phyloP scores from a whole-genome alignment of 1,140 invertebrate species.

The Micrasema longulum region DNA sequence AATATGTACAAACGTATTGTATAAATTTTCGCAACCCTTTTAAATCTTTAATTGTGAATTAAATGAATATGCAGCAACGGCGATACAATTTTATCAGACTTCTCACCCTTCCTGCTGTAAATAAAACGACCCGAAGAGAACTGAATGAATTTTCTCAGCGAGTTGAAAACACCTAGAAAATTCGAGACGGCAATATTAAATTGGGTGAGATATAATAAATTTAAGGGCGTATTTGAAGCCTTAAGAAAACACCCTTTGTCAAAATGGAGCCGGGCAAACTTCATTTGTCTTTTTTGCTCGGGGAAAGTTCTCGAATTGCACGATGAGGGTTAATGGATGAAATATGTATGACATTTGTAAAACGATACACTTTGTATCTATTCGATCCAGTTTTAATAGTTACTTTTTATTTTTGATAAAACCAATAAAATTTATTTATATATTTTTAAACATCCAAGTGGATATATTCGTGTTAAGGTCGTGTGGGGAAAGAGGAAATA shows the following conservation, averaged over 20 bases:
- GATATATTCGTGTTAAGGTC: no score
- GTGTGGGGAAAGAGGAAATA: no score
- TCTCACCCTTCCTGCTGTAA: not conserved
- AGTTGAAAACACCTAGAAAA: not conserved
- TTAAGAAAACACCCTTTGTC: conserved; percentile 28
- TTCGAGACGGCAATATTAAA: conserved; percentile 23
- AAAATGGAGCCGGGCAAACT: conserved; percentile 11
- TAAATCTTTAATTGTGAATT: no score
- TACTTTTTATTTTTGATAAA: no score
- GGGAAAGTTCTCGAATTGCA: not conserved
- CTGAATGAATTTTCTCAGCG: conserved; percentile 7
- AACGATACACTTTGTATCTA: not conserved
- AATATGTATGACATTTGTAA: conserved; percentile 24
- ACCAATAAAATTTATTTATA: no score
- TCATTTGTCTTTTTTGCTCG: not conserved
- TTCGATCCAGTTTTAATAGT: no score
- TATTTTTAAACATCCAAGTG: no score
- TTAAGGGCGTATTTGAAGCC: conserved; percentile 15
- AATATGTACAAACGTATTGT: no score
- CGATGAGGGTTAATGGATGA: not conserved
- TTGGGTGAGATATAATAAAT: conserved; percentile 28
- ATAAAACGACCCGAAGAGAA: conserved; percentile 7
- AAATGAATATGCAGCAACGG: no score
- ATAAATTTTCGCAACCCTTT: no score
- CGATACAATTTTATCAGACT: no score